These are phyloP conservation scores for Phragmatobia fuliginosa DNA, from an alignment of 2,888 invertebrate genomes.

Conservation along the genomic window DNA sequence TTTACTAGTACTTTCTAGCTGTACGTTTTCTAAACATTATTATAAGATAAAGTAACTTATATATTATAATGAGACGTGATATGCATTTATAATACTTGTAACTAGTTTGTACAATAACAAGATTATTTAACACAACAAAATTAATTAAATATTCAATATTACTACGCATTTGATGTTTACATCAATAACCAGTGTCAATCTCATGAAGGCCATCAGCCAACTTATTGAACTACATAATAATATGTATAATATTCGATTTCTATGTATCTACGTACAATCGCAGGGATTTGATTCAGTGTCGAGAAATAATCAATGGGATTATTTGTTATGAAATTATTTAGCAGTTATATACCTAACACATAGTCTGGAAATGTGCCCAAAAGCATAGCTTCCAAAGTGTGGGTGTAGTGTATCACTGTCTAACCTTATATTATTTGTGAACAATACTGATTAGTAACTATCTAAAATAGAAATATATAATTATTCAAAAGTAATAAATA, in stretches of 20 bases:
- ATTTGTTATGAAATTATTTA: background rate
- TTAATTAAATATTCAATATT: background rate
- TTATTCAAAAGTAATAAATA: background rate
- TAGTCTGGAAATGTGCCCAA: constrained; percentile 1
- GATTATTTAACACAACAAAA: background rate
- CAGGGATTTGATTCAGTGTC: background rate
- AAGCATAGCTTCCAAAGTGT: background rate
- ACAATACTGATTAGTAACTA: background rate
- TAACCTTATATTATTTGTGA: background rate
- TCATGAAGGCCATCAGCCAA: background rate
- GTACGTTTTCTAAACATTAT: too few relatives aligned
- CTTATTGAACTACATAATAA: background rate
- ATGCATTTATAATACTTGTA: too few relatives aligned
- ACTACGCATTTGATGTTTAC: background rate
- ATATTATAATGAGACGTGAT: too few relatives aligned
- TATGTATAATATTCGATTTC: background rate
- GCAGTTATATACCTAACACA: background rate
- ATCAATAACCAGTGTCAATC: constrained; percentile 3
- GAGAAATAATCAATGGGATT: background rate
- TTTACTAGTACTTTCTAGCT: too few relatives aligned
- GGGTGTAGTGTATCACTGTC: background rate
- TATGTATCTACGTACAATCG: background rate
- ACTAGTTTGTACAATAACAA: background rate
- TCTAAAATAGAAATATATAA: background rate
- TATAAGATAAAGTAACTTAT: too few relatives aligned